Base-by-base conservation (phyloP, 2,797 vertebrate genomes). In the Manis crassicaudata region DNA sequence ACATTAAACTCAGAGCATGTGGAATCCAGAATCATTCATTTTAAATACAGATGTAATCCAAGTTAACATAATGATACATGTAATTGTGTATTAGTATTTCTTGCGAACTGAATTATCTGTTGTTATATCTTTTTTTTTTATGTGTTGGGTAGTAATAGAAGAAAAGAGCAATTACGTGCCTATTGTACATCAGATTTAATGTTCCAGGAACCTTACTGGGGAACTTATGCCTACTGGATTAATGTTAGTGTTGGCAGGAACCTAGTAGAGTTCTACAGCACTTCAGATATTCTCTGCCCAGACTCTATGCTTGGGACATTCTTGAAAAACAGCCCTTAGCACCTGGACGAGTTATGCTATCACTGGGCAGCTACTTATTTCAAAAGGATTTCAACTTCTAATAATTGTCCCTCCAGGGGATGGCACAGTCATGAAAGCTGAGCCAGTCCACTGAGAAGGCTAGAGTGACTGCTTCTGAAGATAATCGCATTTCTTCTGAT, bases 311-410 rank as follows among this genome's bases (percentile, higher is more conserved):
- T 75, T 63, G 7, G 25, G 6, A 32, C 88, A 79, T 58, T 80
- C 85, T 93, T 77, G 75, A 90, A 50, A 86, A 60, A 50, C 40
- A 79, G 88, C 79, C 40, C 90, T 95, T 84, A 63, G 18, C 82
- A 84, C 72, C 81, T 82, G 20, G 25, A 65, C 58, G 75, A 56
- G 76, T 32, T 92, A 92, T 88, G 89, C 80, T 96, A 37, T 95
- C 68, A 35, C 82, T 93, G 70, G 77, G 56, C 40, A 68, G 37
- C 83, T 52, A 40, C 73, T 80, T 56, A 65, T 13, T 14, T 67
- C 46, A 56, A 52, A n/a, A 86, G 62, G 79, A 72, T 93, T 95
- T 97, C 76, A 89, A 20, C 52, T 37, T 94, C 54, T 54, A 1
- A 73, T 18, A 73, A 68, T 67, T 88, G 11, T 60, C 50, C 82